Evolutionary conservation across 2,113 vertebrate species (phyloP).

Genomic region (Galemys pyrenaicus): DNA sequence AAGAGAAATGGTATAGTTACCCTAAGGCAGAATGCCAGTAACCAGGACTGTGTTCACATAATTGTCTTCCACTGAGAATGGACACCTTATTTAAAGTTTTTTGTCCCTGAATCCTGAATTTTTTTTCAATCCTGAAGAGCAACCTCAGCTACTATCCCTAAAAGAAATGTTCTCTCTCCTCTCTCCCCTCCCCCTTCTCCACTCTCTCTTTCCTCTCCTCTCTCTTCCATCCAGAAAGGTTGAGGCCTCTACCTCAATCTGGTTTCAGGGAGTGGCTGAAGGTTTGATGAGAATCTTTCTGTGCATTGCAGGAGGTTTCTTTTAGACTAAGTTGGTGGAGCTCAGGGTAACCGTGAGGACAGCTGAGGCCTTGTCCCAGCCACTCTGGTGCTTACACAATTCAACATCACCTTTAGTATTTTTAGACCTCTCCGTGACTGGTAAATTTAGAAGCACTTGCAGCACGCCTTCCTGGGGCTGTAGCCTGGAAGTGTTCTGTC

Average conservation of each 20-base stretch:
- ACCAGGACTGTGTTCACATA: background rate
- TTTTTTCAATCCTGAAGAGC: background rate
- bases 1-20: background rate
- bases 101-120: no score
- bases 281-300: background rate
- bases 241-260: background rate
- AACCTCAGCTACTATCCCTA: background rate
- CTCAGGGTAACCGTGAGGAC: background rate
- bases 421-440: background rate
- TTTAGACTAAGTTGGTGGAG: background rate
- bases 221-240: background rate
- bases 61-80: background rate
- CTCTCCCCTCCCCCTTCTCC: no score
- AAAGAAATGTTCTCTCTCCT: background rate
- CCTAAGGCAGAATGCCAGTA: background rate
- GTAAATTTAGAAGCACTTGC: conserved; percentile 65
- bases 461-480: background rate
- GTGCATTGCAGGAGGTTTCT: background rate
- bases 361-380: background rate
- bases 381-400: background rate
- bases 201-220: no score
- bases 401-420: background rate
- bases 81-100: background rate
- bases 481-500: background rate
- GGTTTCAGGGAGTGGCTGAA: background rate